Base-by-base conservation (phyloP, 2,888 invertebrate species). In the Dynastes maya region DNA sequence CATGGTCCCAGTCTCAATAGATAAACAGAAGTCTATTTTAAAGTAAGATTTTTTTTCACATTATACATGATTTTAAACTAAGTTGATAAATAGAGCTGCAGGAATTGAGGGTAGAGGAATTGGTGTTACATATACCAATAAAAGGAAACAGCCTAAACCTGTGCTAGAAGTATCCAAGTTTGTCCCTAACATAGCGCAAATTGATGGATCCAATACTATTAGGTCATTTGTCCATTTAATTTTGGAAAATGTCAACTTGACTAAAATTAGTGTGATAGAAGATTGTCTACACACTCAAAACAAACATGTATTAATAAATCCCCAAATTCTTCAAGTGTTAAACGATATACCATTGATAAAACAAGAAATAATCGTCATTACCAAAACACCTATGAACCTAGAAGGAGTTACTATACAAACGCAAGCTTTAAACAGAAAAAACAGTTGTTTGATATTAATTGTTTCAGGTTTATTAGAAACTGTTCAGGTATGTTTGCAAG, bases 131-230 rank as follows among this genome's bases (percentile, higher is more conserved):
- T 91, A 94, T 0, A 95, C 96, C 61, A 91, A 94, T 0, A 91
- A 93, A 82, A 91, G 92, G 65, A 90, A 92, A 80, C 92, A 93
- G 22, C 93, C 93, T 11, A 90, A 93, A n/a, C 96, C 96, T 1
- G 93, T 95, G 0, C 88, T 96, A 29, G 96, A 97, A 87, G 92
- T 92, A 86, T 94, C 85, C 85, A 89, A 90, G 79, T 96, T 96
- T 85, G 86, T 96, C 8, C 92, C 96, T 0, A 92, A 95, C 87
- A 79, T 83, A 61, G 79, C 83, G 53, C 78, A 16, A 37, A 37
- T 37, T 88, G 6, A 70, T 81, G 3, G 22, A 84, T 0, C 79
- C 83, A 77, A 85, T 72, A 90, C 92, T 0, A 88, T 93, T 0
- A 89, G 94, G 37, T 88, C 91, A 0, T 90, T 92, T 84, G 89